These are phyloP conservation scores for Spialia ferax DNA, from an alignment of 2,888 invertebrate species.

Conservation along the genomic window DNA sequence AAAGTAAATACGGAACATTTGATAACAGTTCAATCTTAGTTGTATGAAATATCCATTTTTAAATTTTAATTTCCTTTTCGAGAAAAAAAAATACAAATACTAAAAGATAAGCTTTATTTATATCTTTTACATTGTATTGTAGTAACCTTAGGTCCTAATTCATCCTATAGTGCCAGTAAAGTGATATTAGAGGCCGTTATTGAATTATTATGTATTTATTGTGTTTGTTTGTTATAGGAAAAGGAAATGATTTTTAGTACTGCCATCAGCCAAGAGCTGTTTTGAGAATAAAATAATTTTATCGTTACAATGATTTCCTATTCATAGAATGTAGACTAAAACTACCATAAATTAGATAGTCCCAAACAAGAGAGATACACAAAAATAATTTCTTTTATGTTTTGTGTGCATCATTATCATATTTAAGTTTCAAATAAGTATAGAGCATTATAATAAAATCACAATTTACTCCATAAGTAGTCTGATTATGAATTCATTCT, in stretches of 20 bases:
- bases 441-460: not conserved
- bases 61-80: conserved; percentile 41
- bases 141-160: conserved; percentile 46
- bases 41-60: conserved; percentile 24
- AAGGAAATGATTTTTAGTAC: conserved; percentile 8
- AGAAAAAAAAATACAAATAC: conserved; percentile 57
- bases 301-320: conserved; percentile 31
- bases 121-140: conserved; percentile 46
- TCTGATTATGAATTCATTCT: not conserved
- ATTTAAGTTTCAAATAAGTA: not conserved
- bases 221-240: conserved; percentile 36
- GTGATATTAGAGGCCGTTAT: conserved; percentile 53
- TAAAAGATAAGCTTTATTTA: conserved; percentile 52
- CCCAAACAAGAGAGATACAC: not conserved
- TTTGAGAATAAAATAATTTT: conserved; percentile 10
- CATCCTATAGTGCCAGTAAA: conserved; percentile 53
- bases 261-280: conserved; percentile 1
- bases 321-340: conserved; percentile 2
- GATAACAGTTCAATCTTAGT: not conserved
- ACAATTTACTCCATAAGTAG: not conserved
- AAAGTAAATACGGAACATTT: conserved; percentile 19
- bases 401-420: not conserved
- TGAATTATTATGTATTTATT: conserved; percentile 43
- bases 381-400: not conserved
- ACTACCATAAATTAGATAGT: conserved; percentile 13